phyloP scores from a whole-genome alignment of 2,113 vertebrate genomes.

The Podocnemis expansa region DNA sequence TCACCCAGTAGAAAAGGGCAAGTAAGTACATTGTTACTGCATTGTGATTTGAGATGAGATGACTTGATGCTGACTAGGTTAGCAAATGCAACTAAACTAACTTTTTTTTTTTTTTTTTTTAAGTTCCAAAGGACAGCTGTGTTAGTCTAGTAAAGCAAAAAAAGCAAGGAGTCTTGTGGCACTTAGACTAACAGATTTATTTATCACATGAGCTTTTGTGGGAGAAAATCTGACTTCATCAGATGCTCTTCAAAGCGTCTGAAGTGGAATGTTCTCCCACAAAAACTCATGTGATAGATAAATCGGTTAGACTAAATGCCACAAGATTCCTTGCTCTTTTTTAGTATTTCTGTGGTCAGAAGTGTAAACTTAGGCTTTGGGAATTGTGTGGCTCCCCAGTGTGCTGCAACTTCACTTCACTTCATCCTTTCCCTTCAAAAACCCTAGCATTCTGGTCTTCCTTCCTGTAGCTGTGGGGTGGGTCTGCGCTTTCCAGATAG shows the following conservation, averaged over 20 bases:
- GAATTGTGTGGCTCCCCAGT: not conserved
- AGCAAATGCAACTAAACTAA: not conserved
- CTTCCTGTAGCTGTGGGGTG: not conserved
- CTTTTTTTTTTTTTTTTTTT: not conserved
- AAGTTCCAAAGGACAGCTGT: no score
- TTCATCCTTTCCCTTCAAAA: not conserved
- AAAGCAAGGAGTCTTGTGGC: no score
- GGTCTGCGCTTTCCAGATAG: not conserved
- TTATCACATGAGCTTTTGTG: no score
- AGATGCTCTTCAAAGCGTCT: no score
- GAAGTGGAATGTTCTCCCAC: no score
- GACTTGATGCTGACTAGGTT: not conserved
- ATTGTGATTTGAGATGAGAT: not conserved
- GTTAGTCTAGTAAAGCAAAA: no score
- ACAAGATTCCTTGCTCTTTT: no score
- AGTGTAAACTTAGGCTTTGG: not conserved
- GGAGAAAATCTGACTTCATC: no score
- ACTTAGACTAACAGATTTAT: no score
- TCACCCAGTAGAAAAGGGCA: conserved; percentile 67
- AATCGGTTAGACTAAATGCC: no score
- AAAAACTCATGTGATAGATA: no score
- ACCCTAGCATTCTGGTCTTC: not conserved
- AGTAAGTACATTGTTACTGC: conserved; percentile 64
- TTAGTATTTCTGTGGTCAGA: not conserved
- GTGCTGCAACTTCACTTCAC: not conserved